Evolutionary conservation across 1,140 invertebrate genomes (phyloP), one percentile per base, ranked within the genome.

Genomic region (Drosophila pruinosa): DNA sequence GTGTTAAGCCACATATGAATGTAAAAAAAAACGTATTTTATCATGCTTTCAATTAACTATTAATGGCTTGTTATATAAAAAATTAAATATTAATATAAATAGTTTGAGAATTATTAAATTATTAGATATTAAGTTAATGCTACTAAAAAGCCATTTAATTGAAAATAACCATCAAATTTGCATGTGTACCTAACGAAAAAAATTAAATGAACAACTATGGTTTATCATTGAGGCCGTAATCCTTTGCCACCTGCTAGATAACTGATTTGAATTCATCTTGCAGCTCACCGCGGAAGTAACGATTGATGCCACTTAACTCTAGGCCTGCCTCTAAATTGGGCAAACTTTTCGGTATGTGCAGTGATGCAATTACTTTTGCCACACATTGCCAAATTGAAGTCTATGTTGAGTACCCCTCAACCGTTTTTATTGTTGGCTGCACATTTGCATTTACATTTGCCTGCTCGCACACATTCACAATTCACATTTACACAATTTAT

Each of bases 401-500:
- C n/a, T 8, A 28, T 26, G 15, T 17, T 10, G 50, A 28, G n/a
- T 12, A 52, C 50, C 24, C 6, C 22, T 56, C 58, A 53, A 52
- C 21, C 65, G 58, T 59, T 75, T 83, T 81, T 62, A 88, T 72
- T 77, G 82, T 88, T 88, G 81, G 65, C 64, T 75, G 78, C 77
- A 75, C 81, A 86, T 76, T 85, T 86, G 47, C 72, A 86, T 45
- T 85, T 86, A 52, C 72, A 86, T 45, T 45, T 45, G 14, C 26
- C 24, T 45, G 14, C 26, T 28, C 0, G 5, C 26, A 28, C 31
- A 47, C 21, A 47, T 22, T 47, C 22, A 47, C 43, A 5, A 24
- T 47, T 50, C 77, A 69, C 82, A 88, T 77, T 86, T 88, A 53
- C 73, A 88, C 81, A 86, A 86, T 86, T 80, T 81, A 78, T 81